Percentiles rank a stretch among this genome's conserved stretches.
These are phyloP conservation scores for Hydrotaea diabolus DNA, from an alignment of 2,888 invertebrate genomes.

Conservation along the genomic window DNA sequence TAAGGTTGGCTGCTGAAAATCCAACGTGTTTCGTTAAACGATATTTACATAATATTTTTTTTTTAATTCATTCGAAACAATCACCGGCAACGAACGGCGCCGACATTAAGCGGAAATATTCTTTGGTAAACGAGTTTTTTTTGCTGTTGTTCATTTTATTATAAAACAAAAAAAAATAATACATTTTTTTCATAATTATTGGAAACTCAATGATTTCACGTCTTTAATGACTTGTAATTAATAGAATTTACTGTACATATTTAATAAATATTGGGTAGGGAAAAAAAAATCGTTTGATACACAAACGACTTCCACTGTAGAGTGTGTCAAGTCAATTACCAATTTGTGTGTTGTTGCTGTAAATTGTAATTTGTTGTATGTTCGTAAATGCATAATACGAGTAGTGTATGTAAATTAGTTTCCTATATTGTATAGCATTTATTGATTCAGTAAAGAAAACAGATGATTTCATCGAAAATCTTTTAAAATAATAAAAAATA, in stretches of 20 bases:
- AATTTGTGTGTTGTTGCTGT: background rate
- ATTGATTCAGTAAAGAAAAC: background rate
- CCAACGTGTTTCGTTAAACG: slow-evolving; percentile 6
- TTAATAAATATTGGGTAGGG: slow-evolving; percentile 11
- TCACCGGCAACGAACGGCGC: background rate
- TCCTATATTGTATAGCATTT: background rate
- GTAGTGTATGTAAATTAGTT: background rate
- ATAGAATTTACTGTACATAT: background rate
- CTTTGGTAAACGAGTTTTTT: slow-evolving; percentile 21
- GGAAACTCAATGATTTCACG: slow-evolving; percentile 15
- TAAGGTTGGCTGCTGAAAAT: background rate
- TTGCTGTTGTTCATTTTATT: background rate
- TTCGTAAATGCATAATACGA: too few species aligned
- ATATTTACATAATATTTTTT: background rate
- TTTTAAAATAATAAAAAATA: background rate
- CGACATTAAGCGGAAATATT: slow-evolving; percentile 21
- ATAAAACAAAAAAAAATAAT: background rate
- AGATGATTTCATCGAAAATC: background rate
- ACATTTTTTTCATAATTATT: slow-evolving; percentile 16
- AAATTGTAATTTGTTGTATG: background rate
- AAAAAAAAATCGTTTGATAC: background rate
- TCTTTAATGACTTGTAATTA: slow-evolving; percentile 31
- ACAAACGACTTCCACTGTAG: background rate
- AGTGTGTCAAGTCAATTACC: background rate
- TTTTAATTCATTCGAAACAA: background rate